A percentile compares a stretch with the other conserved stretches of the same genome.
phyloP scores from a whole-genome alignment of 2,888 invertebrate species.

The Hecatera dysodea region DNA sequence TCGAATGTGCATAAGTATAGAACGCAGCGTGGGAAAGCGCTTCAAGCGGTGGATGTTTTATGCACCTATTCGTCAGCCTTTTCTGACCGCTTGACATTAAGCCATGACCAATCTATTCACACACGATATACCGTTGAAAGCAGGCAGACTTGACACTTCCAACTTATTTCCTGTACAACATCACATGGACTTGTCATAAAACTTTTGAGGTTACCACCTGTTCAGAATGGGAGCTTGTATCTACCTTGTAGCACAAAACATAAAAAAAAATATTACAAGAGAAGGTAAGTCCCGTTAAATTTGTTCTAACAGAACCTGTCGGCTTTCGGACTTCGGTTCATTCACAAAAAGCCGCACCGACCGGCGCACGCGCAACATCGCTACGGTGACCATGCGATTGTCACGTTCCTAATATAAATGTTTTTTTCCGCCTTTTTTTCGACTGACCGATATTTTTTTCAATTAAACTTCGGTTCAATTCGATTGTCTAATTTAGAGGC shows the following conservation, averaged over 20 bases:
- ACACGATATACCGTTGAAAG: constrained; percentile 37
- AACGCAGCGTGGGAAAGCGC: constrained; percentile 34
- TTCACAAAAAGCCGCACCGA: constrained; percentile 86
- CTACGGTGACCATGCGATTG: constrained; percentile 78
- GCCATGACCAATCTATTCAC: constrained; percentile 30
- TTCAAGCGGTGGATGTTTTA: constrained; percentile 7
- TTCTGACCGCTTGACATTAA: constrained; percentile 25
- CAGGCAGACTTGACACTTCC: constrained; percentile 32
- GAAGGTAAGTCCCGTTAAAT: constrained; percentile 84
- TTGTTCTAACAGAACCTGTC: constrained; percentile 86
- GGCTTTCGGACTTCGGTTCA: constrained; percentile 79
- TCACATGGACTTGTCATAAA: constrained; percentile 56
- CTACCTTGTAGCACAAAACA: constrained; percentile 69
- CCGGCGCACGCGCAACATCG: constrained; percentile 81
- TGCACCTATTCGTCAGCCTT: constrained; percentile 21
- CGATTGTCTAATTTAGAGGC: constrained; percentile 60
- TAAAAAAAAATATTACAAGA: constrained; percentile 78
- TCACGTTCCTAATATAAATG: constrained; percentile 78
- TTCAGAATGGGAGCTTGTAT: constrained; percentile 68
- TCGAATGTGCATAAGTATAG: constrained; percentile 17
- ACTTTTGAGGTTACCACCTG: constrained; percentile 66
- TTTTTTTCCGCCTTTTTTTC: constrained; percentile 68
- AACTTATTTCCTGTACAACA: constrained; percentile 56
- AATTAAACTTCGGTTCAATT: constrained; percentile 57
- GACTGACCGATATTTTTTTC: constrained; percentile 71